Percentiles rank a stretch among this genome's conserved stretches.
These are phyloP conservation scores for Ceriagrion tenellum DNA, from an alignment of 2,888 invertebrate species.

Conservation along the genomic window DNA sequence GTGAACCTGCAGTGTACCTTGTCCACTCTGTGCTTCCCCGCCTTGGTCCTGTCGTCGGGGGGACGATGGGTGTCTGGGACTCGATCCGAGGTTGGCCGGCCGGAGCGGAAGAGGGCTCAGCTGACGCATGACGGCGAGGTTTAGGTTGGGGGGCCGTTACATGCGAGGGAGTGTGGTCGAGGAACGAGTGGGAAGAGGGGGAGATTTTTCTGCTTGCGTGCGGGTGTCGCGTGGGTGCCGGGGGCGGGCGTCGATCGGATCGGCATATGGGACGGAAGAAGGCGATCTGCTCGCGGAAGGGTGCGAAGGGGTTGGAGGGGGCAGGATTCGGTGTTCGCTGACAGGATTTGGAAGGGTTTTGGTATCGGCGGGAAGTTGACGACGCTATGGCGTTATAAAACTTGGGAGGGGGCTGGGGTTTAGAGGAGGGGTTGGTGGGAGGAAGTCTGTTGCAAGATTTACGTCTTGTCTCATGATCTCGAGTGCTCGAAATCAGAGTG, in stretches of 20 bases:
- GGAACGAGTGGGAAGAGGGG: not conserved
- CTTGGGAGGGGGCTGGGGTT: not conserved
- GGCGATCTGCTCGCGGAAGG: not conserved
- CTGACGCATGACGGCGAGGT: slow-evolving; percentile 17
- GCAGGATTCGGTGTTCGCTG: not conserved
- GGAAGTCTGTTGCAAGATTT: slow-evolving; percentile 5
- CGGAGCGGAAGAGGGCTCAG: slow-evolving; percentile 4
- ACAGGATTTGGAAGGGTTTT: not conserved
- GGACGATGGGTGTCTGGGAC: not conserved
- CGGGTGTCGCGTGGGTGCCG: not conserved
- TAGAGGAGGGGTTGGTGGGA: not conserved
- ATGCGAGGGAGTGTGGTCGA: not conserved
- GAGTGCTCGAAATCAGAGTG: not conserved
- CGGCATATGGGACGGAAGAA: slow-evolving; percentile 21
- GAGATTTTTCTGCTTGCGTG: not conserved
- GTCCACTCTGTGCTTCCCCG: not conserved
- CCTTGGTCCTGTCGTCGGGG: not conserved
- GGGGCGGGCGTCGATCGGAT: not conserved
- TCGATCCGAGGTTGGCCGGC: slow-evolving; percentile 6
- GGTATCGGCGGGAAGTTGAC: not conserved
- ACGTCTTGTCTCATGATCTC: not conserved
- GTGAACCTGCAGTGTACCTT: not conserved
- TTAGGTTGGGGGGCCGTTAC: slow-evolving; percentile 10
- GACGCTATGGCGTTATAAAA: too few species aligned
- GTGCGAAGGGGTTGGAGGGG: not conserved